A percentile compares a stretch with the other conserved stretches of the same genome.
phyloP scores from a whole-genome alignment of 2,888 invertebrate genomes.

The Limenitis camilla region DNA sequence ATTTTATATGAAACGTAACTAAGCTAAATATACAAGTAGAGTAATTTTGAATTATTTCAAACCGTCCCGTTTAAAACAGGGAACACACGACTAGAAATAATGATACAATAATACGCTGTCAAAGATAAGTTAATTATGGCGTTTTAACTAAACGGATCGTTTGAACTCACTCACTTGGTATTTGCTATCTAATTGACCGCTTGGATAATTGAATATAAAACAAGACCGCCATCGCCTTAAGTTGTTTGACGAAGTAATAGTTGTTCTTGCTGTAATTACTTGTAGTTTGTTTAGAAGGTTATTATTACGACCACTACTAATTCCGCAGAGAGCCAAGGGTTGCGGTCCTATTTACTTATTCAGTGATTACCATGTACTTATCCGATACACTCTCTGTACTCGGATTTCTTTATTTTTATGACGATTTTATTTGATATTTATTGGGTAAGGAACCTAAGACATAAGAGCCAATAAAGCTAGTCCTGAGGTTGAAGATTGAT shows the following conservation, averaged over 20 bases:
- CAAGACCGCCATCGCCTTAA: conserved; percentile 45
- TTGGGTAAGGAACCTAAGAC: too few relatives aligned
- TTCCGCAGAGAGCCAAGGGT: conserved; percentile 53
- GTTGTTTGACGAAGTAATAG: conserved; percentile 60
- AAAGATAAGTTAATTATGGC: conserved; percentile 20
- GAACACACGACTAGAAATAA: conserved; percentile 10
- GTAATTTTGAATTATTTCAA: neutral
- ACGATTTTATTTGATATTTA: too few relatives aligned
- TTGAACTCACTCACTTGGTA: conserved; percentile 18
- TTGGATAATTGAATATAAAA: conserved; percentile 46
- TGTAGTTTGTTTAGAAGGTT: conserved; percentile 65
- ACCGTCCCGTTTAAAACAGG: conserved; percentile 1
- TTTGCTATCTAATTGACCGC: conserved; percentile 41
- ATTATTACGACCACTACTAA: conserved; percentile 56
- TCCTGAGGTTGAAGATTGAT: too few relatives aligned
- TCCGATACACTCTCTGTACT: conserved; percentile 29
- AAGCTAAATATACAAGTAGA: too few relatives aligned
- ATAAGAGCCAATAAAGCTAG: too few relatives aligned
- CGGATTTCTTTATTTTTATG: neutral
- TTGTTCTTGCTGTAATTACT: conserved; percentile 66
- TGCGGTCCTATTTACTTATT: conserved; percentile 55
- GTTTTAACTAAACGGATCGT: conserved; percentile 21
- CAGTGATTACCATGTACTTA: conserved; percentile 44
- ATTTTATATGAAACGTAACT: too few relatives aligned
- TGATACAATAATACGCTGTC: conserved; percentile 20